Evolutionary conservation across 2,888 invertebrate genomes (phyloP), one percentile per base, ranked within the genome.

Genomic region (Subacronicta megacephala): DNA sequence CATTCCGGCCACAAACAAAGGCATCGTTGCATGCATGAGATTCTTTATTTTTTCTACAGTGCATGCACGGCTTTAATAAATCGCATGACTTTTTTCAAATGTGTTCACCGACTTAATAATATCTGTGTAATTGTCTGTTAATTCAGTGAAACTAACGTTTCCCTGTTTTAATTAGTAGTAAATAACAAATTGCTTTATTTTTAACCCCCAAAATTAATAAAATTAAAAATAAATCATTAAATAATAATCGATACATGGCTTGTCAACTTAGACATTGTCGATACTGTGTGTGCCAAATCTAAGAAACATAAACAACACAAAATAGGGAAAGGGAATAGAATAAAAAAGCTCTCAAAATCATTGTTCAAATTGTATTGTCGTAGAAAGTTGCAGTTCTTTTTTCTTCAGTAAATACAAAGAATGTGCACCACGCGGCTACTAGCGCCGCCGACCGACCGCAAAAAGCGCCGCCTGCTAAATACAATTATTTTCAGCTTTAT

Each of bases 1-100:
- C 84, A 83, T 85, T 85, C 82, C 80, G 62, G 51, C 62, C 63
- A 62, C 68, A 70, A 76, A 84, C 85, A 82, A 85, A 84, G 79
- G 76, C 72, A 76, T 61, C 60, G 70, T 68, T 69, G 69, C 72
- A 75, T 69, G 69, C 72, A 75, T 49, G 63, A 54, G 53, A 59
- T 68, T 46, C 53, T 23, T 67, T 62, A 50, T 71, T 62, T 67
- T 74, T 65, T 62, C 38, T 35, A 15, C 9, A 16, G 57, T 67
- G 62, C 47, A 53, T 41, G 62, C 43, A 37, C 50, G 52, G 46
- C 62, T 66, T 71, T 59, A 67, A 41, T 59, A 67, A 41, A 49
- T 57, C 44, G 55, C 62, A 47, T 64, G 60, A 51, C 54, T 51
- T 66, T 72, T 72, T 68, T 37, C 16, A 12, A 56, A 50, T 56